Evolutionary conservation across 2,113 vertebrate species (phyloP), one percentile per base, ranked within the genome.

Genomic region (Ictidomys tridecemlineatus): DNA sequence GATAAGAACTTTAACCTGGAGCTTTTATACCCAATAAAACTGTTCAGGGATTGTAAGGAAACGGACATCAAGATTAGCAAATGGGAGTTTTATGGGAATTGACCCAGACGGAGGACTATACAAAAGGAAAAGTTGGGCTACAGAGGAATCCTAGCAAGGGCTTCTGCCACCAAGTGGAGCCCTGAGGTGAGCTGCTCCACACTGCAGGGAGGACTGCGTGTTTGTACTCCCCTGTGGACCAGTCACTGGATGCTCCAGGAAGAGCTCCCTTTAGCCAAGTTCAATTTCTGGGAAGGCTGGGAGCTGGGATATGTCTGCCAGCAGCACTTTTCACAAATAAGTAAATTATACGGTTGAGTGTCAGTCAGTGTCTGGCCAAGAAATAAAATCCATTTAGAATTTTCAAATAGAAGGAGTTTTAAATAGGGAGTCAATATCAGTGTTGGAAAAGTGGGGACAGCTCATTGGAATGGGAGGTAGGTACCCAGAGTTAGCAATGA

Each of bases 301-400:
- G 83, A 85, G 73, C 56, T 67, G 45, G 30, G 42, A 28, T 8
- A 45, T 26, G 7, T 45, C 30, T 90, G 53, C 17, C 72, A 79
- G 14, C n/a, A 20, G 32, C 4, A 65, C 24, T 85, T 18, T 37
- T 56, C 37, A 53, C n/a, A 72, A 63, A 37, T 63, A 85, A 74
- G 28, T 53, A 69, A 26, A 48, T 63, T 53, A 69, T 34, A 45
- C 32, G 56, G 30, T 67, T 87, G 37, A 14, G 0, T 69, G 12
- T 61, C 34, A 30, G 2, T 84, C 26, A 26, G 42, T 12, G n/a
- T 70, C 65, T 42, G 74, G 61, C 34, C 78, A 84, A 89, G 61
- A 85, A 93, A 92, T 39, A 88, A 94, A 69, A 84, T 18, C 42
- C 39, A 22, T 45, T 32, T 82, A 67, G 70, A 76, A 58, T 89